phyloP scores from a whole-genome alignment of 2,797 vertebrate genomes.

The Staurois parvus region DNA sequence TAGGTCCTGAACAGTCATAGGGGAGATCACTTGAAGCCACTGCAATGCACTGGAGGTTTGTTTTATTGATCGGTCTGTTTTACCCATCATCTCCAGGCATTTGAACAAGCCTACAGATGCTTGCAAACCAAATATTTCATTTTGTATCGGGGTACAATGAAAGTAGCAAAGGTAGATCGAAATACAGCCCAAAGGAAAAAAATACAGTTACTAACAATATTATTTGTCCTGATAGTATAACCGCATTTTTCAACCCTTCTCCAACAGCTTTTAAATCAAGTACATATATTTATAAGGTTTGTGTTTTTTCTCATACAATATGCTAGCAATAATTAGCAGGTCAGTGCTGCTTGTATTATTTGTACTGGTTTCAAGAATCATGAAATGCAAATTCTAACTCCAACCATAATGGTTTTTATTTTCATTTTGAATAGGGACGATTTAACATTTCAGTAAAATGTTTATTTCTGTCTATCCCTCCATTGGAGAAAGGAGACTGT shows the following conservation, averaged over 20 bases:
- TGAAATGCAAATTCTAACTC: too few relatives aligned
- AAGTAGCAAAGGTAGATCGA: conserved; percentile 77
- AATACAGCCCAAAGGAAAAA: conserved; percentile 66
- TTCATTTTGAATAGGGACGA: too few relatives aligned
- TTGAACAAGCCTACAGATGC: conserved; percentile 81
- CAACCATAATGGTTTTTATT: too few relatives aligned
- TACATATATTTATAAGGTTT: neutral
- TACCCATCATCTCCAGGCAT: conserved; percentile 84
- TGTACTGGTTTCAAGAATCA: too few relatives aligned
- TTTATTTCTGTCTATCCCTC: too few relatives aligned
- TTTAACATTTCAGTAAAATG: too few relatives aligned
- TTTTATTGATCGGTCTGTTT: conserved; percentile 85
- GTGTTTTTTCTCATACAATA: neutral
- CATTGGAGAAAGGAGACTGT: too few relatives aligned
- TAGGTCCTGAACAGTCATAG: conserved; percentile 81
- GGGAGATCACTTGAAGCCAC: conserved; percentile 76
- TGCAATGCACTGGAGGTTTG: conserved; percentile 81
- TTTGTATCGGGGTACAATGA: conserved; percentile 78
- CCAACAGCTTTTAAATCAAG: neutral
- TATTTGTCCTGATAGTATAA: conserved; percentile 50
- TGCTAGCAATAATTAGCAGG: neutral
- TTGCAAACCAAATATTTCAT: conserved; percentile 86
- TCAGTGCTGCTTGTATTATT: too few relatives aligned
- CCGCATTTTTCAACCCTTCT: conserved; percentile 3
- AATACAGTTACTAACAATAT: conserved; percentile 56